Evolutionary conservation across 1,140 invertebrate genomes (phyloP), one percentile per base, ranked within the genome.

Genomic region (Apis laboriosa): DNA sequence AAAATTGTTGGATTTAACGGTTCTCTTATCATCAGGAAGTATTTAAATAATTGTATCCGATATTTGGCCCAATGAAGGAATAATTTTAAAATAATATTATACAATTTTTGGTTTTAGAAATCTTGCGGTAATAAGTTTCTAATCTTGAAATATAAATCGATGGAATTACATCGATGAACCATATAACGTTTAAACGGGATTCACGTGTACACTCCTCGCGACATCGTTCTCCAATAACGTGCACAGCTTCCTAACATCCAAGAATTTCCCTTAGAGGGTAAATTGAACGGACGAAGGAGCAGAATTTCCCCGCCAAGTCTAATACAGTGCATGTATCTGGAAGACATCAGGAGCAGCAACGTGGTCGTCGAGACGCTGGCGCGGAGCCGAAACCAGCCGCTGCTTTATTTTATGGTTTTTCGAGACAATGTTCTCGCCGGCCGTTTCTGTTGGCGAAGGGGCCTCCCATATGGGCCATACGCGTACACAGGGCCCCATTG

Each of bases 371-470:
- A 86, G 83, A 63, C 49, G 55, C 64, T 68, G 34, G 63, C 28
- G 56, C 58, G 58, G 49, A 76, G 79, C 87, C 86, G 83, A 88
- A 88, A 88, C 86, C 86, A 76, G 87, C 78, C 88, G 90, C 76
- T 93, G 92, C 92, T 93, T 93, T 93, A 93, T 93, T 93, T 93
- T 93, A 93, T 93, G 91, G 92, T 92, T 93, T 93, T 93, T 92
- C 92, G 87, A 93, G 92, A 92, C 93, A 93, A 92, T 93, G 93
- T 93, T 92, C 86, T 79, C 90, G 81, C 87, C 90, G 87, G 86
- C 89, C 89, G 89, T 92, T 92, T 92, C 90, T 87, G 90, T 87
- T 87, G 79, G 91, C 86, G 86, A 92, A 75, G 90, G 90, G 88
- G 89, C 88, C 91, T 90, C 89, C 79, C 90, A 92, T 92, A 92